Conservation (phyloP, 2,797 vertebrate species). For the Melanotaenia maccullochi region DNA sequence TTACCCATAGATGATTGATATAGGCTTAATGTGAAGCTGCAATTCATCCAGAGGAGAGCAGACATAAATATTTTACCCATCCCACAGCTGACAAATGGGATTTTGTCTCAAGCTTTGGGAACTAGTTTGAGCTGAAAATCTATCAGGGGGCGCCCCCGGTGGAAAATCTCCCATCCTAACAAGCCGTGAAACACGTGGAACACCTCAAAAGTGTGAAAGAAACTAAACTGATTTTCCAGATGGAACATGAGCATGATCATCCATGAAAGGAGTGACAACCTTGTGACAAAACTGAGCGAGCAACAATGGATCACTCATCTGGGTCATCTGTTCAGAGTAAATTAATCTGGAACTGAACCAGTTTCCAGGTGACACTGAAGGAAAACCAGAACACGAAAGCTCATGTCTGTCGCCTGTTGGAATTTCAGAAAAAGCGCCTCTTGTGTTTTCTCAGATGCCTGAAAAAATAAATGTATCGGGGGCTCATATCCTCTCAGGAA, state of each 20-base stretch:
- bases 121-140: conserved; percentile 30
- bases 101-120: conserved; percentile 37
- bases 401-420: conserved; percentile 39
- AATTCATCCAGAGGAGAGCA: conserved; percentile 52
- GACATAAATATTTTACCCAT: conserved; percentile 65
- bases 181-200: conserved; percentile 20
- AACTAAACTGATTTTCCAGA: neutral
- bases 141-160: conserved; percentile 22
- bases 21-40: conserved; percentile 36
- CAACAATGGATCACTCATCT: neutral
- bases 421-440: conserved; percentile 49
- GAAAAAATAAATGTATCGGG: conserved; percentile 71
- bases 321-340: conserved; percentile 11
- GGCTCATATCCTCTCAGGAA: conserved; percentile 76
- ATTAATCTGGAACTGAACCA: conserved; percentile 1
- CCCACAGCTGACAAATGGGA: conserved; percentile 53
- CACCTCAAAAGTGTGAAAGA: conserved; percentile 15
- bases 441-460: conserved; percentile 73
- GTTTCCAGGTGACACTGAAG: conserved; percentile 35
- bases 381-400: conserved; percentile 26
- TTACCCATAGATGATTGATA: conserved; percentile 50
- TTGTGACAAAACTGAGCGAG: conserved; percentile 5
- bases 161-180: conserved; percentile 38
- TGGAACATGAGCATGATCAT: conserved; percentile 10
- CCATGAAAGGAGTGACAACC: neutral